Base-by-base conservation (phyloP, 2,113 vertebrate species). In the Fulica atra region DNA sequence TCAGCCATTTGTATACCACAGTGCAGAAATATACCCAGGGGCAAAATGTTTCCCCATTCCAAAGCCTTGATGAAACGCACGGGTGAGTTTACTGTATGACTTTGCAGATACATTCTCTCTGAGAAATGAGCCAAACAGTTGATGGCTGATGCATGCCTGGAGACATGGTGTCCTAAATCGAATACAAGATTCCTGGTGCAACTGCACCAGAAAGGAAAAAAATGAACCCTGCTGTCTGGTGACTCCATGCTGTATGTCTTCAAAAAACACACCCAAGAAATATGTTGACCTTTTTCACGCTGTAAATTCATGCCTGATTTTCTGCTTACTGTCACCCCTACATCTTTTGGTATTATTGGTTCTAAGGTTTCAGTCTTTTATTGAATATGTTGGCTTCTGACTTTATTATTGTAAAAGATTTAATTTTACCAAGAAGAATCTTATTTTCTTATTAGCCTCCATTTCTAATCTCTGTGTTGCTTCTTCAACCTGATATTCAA, bases 401-500 rank as follows among this genome's bases (percentile, higher is more conserved):
- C 84, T 89, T 81, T 61, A 61, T 76, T 95, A 76, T 21, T 84
- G 29, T 38, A 81, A 84, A 96, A 81, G 53, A 92, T 84, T 88
- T 81, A 73, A 88, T 92, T 95, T 95, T 91, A 78, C 60, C 35
- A 54, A 78, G 72, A 90, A 86, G 56, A 91, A 92, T 81, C 61
- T 91, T 0, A 91, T 92, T 96, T 92, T 95, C 65, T 91, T 72
- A 69, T 77, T 96, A 88, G 81, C 53, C 38, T 86, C 13, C 24
- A 19, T 88, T 94, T 95, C 76, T 90, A 93, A 86, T 92, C 61
- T 94, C 83, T 50, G 9, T 78, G 90, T 76, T 93, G 38, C 53
- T 86, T 69, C 69, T 93, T 86, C 72, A 79, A 65, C 57, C 93
- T 93, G 90, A 92, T 70, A 92, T 69, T 91, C 61, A 92, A 79